phyloP scores from a whole-genome alignment of 2,797 vertebrate genomes.

The Fringilla coelebs region DNA sequence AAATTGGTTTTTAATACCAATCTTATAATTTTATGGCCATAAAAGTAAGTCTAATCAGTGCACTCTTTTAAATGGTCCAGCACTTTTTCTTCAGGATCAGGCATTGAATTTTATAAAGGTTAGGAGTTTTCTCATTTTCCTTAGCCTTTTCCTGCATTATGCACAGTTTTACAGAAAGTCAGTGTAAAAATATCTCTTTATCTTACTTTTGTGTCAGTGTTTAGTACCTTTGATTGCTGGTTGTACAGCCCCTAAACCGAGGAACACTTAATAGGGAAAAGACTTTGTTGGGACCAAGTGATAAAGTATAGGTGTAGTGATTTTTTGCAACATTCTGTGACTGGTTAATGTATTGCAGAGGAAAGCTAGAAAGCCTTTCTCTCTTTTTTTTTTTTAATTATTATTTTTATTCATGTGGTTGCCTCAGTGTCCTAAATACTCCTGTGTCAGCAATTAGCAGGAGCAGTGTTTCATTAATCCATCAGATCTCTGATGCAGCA shows the following conservation, averaged over 20 bases:
- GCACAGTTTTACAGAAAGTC: not conserved
- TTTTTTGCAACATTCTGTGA: conserved; percentile 48
- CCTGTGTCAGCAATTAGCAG: conserved; percentile 85
- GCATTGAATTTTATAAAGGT: not conserved
- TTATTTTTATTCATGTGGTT: conserved; percentile 66
- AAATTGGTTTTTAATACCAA: not conserved
- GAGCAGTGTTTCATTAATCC: conserved; percentile 85
- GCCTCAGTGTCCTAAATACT: conserved; percentile 72
- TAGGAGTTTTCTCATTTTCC: not conserved
- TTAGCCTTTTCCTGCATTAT: not conserved
- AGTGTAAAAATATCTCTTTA: not conserved
- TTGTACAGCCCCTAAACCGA: not conserved
- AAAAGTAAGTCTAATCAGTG: not conserved
- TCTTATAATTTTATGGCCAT: not conserved
- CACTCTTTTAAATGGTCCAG: not conserved
- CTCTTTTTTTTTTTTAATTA: not conserved
- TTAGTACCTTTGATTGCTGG: not conserved
- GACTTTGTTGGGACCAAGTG: not conserved
- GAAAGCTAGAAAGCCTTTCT: conserved; percentile 42
- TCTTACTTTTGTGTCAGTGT: not conserved
- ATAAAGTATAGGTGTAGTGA: not conserved
- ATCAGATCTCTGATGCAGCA: conserved; percentile 71
- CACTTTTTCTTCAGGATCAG: not conserved
- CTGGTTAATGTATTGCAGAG: conserved; percentile 64
- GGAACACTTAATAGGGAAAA: not conserved